These are phyloP conservation scores for Dicyrtoma fusca DNA, from an alignment of 2,888 invertebrate genomes.

Conservation along the genomic window DNA sequence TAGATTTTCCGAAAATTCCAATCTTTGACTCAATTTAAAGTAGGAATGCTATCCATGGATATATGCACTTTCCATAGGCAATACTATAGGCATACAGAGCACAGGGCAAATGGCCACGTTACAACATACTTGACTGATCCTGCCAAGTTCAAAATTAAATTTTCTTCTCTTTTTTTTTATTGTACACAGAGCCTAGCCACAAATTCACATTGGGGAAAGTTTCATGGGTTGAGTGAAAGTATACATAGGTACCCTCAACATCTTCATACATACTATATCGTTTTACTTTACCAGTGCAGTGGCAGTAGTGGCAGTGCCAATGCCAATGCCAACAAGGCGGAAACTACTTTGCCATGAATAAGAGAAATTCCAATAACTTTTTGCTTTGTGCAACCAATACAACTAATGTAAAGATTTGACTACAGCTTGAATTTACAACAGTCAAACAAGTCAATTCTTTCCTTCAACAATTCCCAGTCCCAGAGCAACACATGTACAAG, in stretches of 20 bases:
- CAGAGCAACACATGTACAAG: neutral
- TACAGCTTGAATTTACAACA: conserved; percentile 29
- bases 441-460: conserved; percentile 11
- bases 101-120: neutral
- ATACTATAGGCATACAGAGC: too few relatives aligned
- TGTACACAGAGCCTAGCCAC: neutral
- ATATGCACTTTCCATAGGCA: too few relatives aligned
- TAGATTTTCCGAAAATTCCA: conserved; percentile 4
- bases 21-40: conserved; percentile 23
- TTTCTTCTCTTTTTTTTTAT: conserved; percentile 15
- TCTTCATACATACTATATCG: neutral
- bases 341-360: conserved; percentile 24
- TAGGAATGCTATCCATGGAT: neutral
- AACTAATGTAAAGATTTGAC: conserved; percentile 31
- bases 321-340: conserved; percentile 20
- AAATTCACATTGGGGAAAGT: neutral
- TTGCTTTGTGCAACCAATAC: conserved; percentile 36
- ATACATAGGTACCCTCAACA: too few relatives aligned
- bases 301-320: too few relatives aligned
- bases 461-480: neutral
- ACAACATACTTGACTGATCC: conserved; percentile 24
- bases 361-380: conserved; percentile 35
- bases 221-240: neutral
- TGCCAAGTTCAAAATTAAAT: conserved; percentile 30
- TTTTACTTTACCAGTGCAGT: neutral